Evolutionary conservation across 2,888 invertebrate genomes (phyloP), one percentile per base, ranked within the genome.

Genomic region (Colostygia pectinataria): DNA sequence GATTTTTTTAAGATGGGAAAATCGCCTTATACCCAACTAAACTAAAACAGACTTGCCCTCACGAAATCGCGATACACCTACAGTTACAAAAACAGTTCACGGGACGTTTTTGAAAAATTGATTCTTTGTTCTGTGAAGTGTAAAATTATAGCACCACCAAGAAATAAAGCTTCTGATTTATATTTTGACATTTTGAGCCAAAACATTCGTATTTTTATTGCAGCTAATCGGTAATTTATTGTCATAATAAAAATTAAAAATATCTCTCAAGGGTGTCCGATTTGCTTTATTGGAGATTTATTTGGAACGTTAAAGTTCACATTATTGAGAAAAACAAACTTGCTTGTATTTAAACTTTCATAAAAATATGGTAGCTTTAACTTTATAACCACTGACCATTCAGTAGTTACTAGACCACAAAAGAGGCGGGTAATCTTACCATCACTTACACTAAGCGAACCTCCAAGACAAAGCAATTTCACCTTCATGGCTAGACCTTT

Each of bases 111-210:
- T 29, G 71, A 78, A 69, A 83, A 78, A 80, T 80, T 71, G 71
- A 65, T 63, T 68, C 74, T 79, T 83, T 85, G 82, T 86, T 83
- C 76, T 71, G 67, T 42, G 56, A 74, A 68, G 72, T 83, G 79
- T 84, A 79, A 83, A 85, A 81, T 81, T 80, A 81, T 80, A 71
- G 66, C 73, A 67, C 68, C 74, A 66, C 70, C 61, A 65, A 70
- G 71, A 74, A 74, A 76, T 77, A 75, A 68, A 66, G 53, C 63
- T 67, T 73, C 71, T 80, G 81, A 83, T 86, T 86, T 83, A 84
- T 85, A 76, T 79, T 82, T 76, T 83, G 85, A 87, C 83, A 70
- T 74, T 74, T 74, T 66, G 64, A 80, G 76, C 78, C 83, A 85
- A 84, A 89, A 85, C 78, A 85, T 78, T 75, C 59, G 55, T 63